Evolutionary conservation across 2,888 invertebrate species (phyloP), one percentile per base, ranked within the genome.

Genomic region (Liopterus haemorrhoidalis): DNA sequence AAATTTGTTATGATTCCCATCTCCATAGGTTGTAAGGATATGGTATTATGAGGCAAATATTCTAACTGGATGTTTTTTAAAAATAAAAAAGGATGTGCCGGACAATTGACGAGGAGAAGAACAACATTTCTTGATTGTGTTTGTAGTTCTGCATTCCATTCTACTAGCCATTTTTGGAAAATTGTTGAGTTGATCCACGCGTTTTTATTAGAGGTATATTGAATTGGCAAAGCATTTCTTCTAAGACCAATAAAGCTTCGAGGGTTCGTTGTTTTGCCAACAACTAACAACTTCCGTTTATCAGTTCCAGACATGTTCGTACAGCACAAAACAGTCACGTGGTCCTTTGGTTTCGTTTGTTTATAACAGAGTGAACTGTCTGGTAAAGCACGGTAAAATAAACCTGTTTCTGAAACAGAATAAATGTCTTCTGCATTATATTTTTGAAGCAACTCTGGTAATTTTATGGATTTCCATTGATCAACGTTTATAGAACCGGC

Each of bases 251-350:
- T 35, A 37, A 49, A 48, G 42, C 46, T 48, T 45, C 48, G 44
- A 28, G 48, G 50, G 15, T 38, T 50, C 48, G 45, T 19, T 43
- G 49, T 48, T 46, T 54, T 54, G 41, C 53, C 54, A 12, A 55
- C 49, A 11, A 55, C 40, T 22, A 53, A 45, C 24, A 53, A 36
- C 36, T 55, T 53, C 33, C 45, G 40, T 53, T 55, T 55, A 46
- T 55, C 51, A 45, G 39, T 49, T 30, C 53, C 54, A 37, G 52
- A 51, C 52, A 55, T 54, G 44, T 54, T 54, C 45, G 48, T 25
- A 37, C 54, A 54, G 24, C 49, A 54, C 42, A 55, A 44, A 20
- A 51, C 50, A 43, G 51, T 53, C 33, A 55, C 44, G 37, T 48
- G 48, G 30, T 51, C 49, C 47, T 37, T 45, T 5, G 45, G 37